Conservation (phyloP, 2,113 vertebrate genomes). For the Pteropus alecto region DNA sequence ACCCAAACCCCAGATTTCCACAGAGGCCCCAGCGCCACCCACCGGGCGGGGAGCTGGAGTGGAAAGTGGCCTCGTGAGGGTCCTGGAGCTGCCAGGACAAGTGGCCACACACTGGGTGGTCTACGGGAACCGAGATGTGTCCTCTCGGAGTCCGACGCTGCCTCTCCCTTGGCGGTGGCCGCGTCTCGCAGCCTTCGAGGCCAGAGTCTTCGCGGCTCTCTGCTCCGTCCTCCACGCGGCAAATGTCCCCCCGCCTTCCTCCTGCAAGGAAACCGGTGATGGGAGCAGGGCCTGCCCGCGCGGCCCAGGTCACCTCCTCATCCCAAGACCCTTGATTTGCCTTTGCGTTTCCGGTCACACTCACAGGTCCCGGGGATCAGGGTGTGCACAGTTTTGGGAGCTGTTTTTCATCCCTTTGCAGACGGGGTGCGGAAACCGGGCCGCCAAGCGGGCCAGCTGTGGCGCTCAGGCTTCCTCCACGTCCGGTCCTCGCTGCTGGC, state of each 20-base stretch:
- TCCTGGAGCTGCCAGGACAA: neutral
- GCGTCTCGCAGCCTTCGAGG: rapidly evolving
- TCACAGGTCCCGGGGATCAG: neutral
- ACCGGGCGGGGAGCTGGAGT: neutral
- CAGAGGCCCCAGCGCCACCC: neutral
- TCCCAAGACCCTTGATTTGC: neutral
- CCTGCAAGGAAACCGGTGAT: rapidly evolving
- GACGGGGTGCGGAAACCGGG: neutral
- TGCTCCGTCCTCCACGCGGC: rapidly evolving
- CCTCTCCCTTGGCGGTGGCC: neutral
- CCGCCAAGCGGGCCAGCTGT: neutral
- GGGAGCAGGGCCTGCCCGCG: rapidly evolving
- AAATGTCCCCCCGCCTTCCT: rapidly evolving
- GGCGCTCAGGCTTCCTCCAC: neutral
- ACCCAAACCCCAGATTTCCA: neutral
- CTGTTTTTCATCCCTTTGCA: no score
- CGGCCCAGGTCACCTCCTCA: rapidly evolving
- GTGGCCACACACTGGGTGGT: rapidly evolving
- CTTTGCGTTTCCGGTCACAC: neutral
- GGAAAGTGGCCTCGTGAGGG: neutral
- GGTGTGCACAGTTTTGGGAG: neutral
- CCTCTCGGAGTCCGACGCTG: neutral
- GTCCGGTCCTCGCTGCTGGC: neutral
- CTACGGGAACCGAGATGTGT: no score
- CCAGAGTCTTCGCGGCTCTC: no score